A percentile compares a stretch with the other conserved stretches of the same genome.
Evolutionary conservation across 2,888 invertebrate species (phyloP).

Genomic region (Tubulanus polymorphus): DNA sequence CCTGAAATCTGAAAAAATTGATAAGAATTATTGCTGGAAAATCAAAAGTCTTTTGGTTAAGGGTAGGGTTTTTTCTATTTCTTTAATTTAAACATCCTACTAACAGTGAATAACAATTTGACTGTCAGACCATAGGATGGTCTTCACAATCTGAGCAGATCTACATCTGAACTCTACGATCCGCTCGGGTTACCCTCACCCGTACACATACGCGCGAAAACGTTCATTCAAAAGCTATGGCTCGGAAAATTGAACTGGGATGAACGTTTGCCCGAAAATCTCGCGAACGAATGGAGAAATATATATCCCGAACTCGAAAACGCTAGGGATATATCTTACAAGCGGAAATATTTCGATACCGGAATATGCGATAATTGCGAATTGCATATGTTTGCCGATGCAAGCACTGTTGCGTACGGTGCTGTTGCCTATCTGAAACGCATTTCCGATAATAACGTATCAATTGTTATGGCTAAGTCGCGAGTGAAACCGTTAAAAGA

Average conservation of each 20-base stretch:
- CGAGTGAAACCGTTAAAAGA: neutral
- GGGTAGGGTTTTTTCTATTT: too few relatives aligned
- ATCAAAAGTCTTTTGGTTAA: too few relatives aligned
- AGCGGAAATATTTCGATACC: too few relatives aligned
- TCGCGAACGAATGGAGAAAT: neutral
- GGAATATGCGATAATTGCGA: neutral
- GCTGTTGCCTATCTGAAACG: neutral
- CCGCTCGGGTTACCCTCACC: slow-evolving; percentile 5
- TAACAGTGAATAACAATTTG: too few relatives aligned
- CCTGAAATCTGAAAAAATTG: too few relatives aligned
- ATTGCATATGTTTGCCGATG: neutral
- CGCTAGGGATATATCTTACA: too few relatives aligned
- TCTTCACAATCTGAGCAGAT: too few relatives aligned
- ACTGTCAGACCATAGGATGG: too few relatives aligned
- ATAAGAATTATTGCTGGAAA: too few relatives aligned
- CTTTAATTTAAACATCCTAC: too few relatives aligned
- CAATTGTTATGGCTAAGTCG: neutral
- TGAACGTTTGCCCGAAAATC: neutral
- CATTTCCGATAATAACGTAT: neutral
- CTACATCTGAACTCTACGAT: too few relatives aligned
- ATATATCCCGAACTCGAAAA: neutral
- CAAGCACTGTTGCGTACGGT: neutral
- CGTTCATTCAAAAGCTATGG: neutral
- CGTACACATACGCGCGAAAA: neutral
- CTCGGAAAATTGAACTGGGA: neutral